Percentiles rank a stretch among this genome's conserved stretches.
These are phyloP conservation scores for Fregata magnificens DNA, from an alignment of 2,113 vertebrate species.

Conservation along the genomic window DNA sequence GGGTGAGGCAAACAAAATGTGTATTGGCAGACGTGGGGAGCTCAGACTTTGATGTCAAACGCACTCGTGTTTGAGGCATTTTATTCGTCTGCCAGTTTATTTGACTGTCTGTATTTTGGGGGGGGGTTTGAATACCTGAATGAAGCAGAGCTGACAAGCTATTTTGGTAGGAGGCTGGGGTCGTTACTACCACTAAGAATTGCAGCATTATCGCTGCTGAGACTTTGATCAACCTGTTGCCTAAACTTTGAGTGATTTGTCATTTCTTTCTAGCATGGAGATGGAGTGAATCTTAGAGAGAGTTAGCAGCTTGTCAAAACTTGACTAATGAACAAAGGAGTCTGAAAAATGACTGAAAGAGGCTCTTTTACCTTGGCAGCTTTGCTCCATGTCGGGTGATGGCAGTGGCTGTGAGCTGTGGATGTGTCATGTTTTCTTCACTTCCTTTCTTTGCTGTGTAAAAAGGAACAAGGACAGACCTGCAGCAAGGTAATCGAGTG, in stretches of 20 bases:
- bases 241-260: not conserved
- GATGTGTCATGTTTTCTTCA: not conserved
- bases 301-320: not conserved
- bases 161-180: not conserved
- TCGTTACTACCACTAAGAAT: not conserved
- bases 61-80: not conserved
- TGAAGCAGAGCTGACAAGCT: not conserved
- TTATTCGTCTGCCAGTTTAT: not conserved
- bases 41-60: not conserved
- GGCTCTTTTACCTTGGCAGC: not conserved
- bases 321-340: not conserved
- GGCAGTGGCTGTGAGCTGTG: not conserved
- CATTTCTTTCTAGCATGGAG: not conserved
- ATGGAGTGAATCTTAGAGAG: not conserved
- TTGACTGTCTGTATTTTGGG: not conserved
- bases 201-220: not conserved
- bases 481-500: not conserved
- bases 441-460: not conserved
- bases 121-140: not conserved
- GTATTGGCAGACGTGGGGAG: not conserved
- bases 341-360: not conserved
- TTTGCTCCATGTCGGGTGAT: not conserved
- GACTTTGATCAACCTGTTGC: conserved; percentile 19
- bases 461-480: not conserved
- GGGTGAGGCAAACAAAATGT: not conserved